These are phyloP conservation scores for Gadopsis marmoratus DNA, from an alignment of 2,797 vertebrate genomes.

Conservation along the genomic window DNA sequence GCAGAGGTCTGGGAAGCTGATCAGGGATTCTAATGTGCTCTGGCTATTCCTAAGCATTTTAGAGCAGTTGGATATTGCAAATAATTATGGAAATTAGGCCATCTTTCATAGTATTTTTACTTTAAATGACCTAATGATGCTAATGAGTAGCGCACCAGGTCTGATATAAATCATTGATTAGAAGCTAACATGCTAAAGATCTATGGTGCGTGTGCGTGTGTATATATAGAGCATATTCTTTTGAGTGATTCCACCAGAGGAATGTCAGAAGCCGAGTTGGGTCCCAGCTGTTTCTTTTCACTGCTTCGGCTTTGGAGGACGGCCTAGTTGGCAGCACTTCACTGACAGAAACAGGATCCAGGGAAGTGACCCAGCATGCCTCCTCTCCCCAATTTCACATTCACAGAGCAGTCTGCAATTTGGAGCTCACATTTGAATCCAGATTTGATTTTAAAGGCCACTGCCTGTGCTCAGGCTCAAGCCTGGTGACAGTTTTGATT, in stretches of 20 bases:
- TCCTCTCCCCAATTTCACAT: slow-evolving; percentile 53
- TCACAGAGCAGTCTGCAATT: slow-evolving; percentile 54
- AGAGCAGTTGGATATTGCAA: neutral
- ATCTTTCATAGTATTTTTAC: neutral
- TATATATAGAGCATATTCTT: slow-evolving; percentile 48
- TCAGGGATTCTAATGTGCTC: no score
- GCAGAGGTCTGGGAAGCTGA: no score
- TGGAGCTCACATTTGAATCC: slow-evolving; percentile 50
- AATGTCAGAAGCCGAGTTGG: slow-evolving; percentile 38
- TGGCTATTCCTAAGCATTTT: neutral
- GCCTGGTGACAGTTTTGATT: neutral
- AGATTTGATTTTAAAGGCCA: slow-evolving; percentile 53
- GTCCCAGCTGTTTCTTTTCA: slow-evolving; percentile 48
- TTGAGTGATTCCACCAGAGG: slow-evolving; percentile 43
- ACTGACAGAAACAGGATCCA: slow-evolving; percentile 47
- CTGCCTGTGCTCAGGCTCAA: slow-evolving; percentile 25
- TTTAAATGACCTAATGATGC: neutral
- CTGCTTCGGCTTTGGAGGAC: slow-evolving; percentile 25
- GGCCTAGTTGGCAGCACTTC: slow-evolving; percentile 70
- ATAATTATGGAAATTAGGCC: neutral
- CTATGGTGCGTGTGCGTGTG: neutral
- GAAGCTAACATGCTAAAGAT: slow-evolving; percentile 4
- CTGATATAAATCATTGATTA: slow-evolving; percentile 14
- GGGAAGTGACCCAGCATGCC: slow-evolving; percentile 68
- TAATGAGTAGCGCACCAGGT: neutral